phyloP scores from a whole-genome alignment of 1,140 invertebrate species.

The Neodiprion lecontei region DNA sequence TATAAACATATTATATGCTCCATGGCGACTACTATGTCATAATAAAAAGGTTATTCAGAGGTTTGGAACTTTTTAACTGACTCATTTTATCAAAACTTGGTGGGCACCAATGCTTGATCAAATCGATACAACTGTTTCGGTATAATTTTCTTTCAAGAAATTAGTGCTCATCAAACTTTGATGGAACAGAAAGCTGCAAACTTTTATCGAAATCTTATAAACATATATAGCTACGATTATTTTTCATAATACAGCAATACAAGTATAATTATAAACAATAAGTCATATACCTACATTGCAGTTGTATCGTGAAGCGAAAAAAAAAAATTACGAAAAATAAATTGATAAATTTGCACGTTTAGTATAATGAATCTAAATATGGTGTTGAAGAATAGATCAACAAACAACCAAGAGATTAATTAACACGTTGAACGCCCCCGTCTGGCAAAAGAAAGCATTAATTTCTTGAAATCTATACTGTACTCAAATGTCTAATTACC shows the following conservation, averaged over 20 bases:
- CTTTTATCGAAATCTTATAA: neutral
- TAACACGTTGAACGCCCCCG: no score
- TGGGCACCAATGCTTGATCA: neutral
- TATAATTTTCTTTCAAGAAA: neutral
- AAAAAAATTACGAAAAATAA: neutral
- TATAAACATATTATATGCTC: no score
- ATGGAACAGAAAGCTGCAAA: neutral
- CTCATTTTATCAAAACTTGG: neutral
- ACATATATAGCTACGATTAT: neutral
- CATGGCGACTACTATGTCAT: neutral
- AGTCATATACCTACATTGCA: neutral
- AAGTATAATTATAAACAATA: neutral
- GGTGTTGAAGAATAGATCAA: neutral
- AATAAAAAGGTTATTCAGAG: neutral
- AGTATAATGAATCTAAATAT: neutral
- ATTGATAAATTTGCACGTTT: neutral
- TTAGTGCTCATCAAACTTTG: neutral
- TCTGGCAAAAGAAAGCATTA: no score
- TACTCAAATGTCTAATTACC: no score
- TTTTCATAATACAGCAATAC: slow-evolving; percentile 1
- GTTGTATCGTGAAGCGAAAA: neutral
- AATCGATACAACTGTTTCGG: neutral
- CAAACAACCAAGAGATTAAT: no score
- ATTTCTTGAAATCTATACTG: no score
- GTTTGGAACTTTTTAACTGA: neutral